Base-by-base conservation (phyloP, 2,797 vertebrate genomes). In the Catostomus latipinnis region DNA sequence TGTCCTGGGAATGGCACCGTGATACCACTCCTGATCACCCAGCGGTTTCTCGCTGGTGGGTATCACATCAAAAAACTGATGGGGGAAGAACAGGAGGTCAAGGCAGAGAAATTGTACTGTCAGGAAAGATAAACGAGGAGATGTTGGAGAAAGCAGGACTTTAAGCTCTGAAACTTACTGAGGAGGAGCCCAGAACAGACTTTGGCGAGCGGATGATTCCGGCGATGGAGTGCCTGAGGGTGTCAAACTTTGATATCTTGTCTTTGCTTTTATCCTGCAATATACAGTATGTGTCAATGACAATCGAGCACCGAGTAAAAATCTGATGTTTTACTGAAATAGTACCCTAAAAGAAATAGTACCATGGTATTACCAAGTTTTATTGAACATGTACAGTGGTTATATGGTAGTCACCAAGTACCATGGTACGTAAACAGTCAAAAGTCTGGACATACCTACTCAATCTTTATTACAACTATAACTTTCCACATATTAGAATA, bases 181-280 rank as follows among this genome's bases (percentile, higher is more conserved):
- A 94, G 4, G 97, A 96, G 45, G 97, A 95, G 50, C 95, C 94
- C 81, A 98, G 78, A 83, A 95, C 91, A 48, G 95, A 93, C 89
- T 98, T 98, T 71, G 97, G 96, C 79, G 96, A 93, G n/a, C 96
- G 95, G 80, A 99, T 98, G 87, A 98, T 97, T 65, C 96, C 97
- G 6, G 96, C 97, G 83, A 99, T 95, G 77, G 97, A 98, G 88
- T 97, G 96, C n/a, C 97, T 96, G 81, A 99, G 94, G 1, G 96
- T 98, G 83, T 98, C 96, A 81, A 99, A 96, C 72, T 95, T 97
- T 61, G 97, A 98, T 43, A 95, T 90, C 67, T 90, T 95, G 86
- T 98, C 97, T 84, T 96, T 98, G 79, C 76, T 71, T 83, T 96
- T 98, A 77, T 99, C 97, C 97, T 99, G 86, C 49, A 84, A 82